A percentile compares a stretch with the other conserved stretches of the same genome.
Evolutionary conservation across 1,140 invertebrate genomes (phyloP).

Genomic region (Anastrepha ludens): DNA sequence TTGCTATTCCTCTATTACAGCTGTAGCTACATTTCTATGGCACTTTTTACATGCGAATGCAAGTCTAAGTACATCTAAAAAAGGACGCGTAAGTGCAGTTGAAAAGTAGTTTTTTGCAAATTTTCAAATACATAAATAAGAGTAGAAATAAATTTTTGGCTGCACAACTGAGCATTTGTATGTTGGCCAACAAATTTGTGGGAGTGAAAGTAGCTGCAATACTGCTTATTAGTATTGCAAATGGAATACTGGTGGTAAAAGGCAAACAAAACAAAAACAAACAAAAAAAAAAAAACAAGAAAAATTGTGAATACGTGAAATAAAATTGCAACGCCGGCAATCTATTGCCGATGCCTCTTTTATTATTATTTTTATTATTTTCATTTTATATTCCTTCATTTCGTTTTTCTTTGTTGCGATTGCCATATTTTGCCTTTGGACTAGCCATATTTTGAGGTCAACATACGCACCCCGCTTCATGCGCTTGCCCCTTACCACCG

Average conservation of each 20-base stretch:
- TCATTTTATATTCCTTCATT: not conserved
- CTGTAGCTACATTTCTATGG: not conserved
- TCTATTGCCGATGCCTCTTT: not conserved
- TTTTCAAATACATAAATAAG: not conserved
- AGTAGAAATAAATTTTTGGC: not conserved
- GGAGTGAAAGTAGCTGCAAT: constrained; percentile 45
- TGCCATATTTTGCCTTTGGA: not conserved
- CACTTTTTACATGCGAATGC: not conserved
- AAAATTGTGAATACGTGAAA: constrained; percentile 7
- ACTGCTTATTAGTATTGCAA: constrained; percentile 24
- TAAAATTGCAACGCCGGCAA: constrained; percentile 20
- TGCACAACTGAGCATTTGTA: not conserved
- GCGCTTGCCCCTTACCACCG: not conserved
- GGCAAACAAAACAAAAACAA: not conserved
- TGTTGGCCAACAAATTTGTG: constrained; percentile 40
- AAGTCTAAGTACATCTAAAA: not conserved
- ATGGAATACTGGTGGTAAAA: not conserved
- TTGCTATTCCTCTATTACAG: not conserved
- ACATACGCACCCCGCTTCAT: constrained; percentile 3
- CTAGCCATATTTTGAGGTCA: constrained; percentile 29
- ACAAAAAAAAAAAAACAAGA: not conserved
- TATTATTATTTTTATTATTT: constrained; percentile 9
- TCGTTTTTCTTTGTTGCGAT: not conserved
- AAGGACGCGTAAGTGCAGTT: too few relatives aligned
- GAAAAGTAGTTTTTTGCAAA: not conserved